Percentiles rank a stretch among this genome's conserved stretches.
Conservation (phyloP, 2,113 vertebrate species). For the Engystomops pustulosus region DNA sequence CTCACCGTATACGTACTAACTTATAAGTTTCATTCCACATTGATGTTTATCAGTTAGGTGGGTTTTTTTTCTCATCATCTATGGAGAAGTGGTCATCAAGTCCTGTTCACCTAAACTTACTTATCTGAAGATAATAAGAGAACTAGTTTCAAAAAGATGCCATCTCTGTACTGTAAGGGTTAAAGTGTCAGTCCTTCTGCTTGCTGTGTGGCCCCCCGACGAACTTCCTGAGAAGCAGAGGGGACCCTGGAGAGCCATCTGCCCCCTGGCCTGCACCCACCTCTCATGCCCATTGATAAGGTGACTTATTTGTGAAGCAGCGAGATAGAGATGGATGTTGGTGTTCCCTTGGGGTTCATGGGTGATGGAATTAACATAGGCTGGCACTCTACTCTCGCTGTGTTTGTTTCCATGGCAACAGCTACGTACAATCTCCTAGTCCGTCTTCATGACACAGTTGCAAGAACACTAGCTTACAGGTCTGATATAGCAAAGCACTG, state of each 20-base stretch:
- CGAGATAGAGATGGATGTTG: constrained; percentile 78
- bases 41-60: too few species aligned
- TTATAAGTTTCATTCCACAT: too few species aligned
- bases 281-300: constrained; percentile 10
- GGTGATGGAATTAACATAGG: constrained; percentile 83
- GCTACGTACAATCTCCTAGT: constrained; percentile 75
- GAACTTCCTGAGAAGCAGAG: not conserved
- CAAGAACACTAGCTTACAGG: constrained; percentile 76
- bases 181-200: not conserved
- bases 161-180: not conserved
- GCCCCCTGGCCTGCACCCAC: not conserved
- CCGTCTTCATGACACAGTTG: constrained; percentile 80
- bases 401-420: constrained; percentile 80
- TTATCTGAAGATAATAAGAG: not conserved
- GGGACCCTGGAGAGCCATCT: not conserved
- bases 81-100: not conserved
- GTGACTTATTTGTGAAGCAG: constrained; percentile 59
- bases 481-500: constrained; percentile 73
- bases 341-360: constrained; percentile 80
- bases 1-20: too few species aligned
- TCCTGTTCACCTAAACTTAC: not conserved
- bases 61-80: too few species aligned
- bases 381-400: constrained; percentile 80
- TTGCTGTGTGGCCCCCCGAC: not conserved
- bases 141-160: too few species aligned